A percentile compares a stretch with the other conserved stretches of the same genome.
Evolutionary conservation across 2,113 vertebrate genomes (phyloP).

Genomic region (Gymnorhina tibicen): DNA sequence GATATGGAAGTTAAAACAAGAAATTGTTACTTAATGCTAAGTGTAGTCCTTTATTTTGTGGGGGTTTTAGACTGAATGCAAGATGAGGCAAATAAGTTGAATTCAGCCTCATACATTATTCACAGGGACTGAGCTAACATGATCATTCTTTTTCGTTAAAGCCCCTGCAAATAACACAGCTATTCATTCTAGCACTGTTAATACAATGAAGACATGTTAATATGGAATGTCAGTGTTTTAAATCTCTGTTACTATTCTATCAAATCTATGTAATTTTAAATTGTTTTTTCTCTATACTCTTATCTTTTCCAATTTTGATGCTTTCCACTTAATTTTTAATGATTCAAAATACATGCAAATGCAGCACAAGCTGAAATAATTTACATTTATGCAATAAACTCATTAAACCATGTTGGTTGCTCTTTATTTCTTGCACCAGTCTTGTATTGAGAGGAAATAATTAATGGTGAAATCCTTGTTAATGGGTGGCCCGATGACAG

Average conservation of each 20-base stretch:
- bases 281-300: background rate
- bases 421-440: conserved; percentile 7
- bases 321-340: background rate
- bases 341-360: background rate
- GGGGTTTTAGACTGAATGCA: background rate
- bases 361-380: background rate
- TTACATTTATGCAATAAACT: conserved; percentile 28
- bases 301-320: background rate
- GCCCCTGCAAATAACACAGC: conserved; percentile 29
- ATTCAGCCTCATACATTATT: conserved; percentile 58
- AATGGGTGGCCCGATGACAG: conserved; percentile 43
- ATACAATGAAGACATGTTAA: conserved; percentile 39
- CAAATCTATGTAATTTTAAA: background rate
- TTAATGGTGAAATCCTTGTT: conserved; percentile 57
- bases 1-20: conserved; percentile 28
- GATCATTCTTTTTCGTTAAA: conserved; percentile 43
- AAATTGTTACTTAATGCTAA: conserved; percentile 45
- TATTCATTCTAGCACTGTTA: conserved; percentile 56
- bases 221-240: background rate
- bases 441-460: conserved; percentile 50
- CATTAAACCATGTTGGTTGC: conserved; percentile 21
- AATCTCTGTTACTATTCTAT: background rate
- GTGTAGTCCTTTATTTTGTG: conserved; percentile 23
- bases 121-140: conserved; percentile 49
- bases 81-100: conserved; percentile 48